Percentiles rank a stretch among this genome's conserved stretches.
Conservation (phyloP, 2,797 vertebrate species). For the Manis pentadactyla region DNA sequence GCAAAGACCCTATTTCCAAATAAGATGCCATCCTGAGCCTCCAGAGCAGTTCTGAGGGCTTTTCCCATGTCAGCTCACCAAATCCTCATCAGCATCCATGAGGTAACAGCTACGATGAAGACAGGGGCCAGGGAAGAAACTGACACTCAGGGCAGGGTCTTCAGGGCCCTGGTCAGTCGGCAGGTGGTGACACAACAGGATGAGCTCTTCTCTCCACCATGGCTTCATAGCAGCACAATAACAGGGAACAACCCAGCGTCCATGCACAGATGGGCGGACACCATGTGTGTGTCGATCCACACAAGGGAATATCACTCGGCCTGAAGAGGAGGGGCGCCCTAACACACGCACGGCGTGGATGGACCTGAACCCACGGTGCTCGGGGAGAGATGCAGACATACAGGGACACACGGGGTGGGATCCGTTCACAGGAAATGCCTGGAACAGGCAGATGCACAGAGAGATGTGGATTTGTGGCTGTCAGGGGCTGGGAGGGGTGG, state of each 20-base stretch:
- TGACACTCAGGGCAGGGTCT: neutral
- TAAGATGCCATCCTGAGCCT: neutral
- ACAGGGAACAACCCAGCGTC: neutral
- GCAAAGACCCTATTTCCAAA: neutral
- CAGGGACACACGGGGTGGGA: too few relatives aligned
- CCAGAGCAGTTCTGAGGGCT: neutral
- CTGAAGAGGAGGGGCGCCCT: rapidly evolving
- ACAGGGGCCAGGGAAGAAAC: neutral
- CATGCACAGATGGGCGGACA: neutral
- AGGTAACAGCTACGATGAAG: neutral
- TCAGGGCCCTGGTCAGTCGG: too few relatives aligned
- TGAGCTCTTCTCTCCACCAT: neutral
- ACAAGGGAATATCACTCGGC: neutral
- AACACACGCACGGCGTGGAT: neutral
- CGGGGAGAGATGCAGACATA: neutral
- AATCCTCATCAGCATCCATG: neutral
- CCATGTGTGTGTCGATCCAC: neutral
- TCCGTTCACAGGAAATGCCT: neutral
- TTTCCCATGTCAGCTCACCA: neutral
- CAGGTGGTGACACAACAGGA: too few relatives aligned
- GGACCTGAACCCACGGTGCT: neutral
- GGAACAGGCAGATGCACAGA: neutral
- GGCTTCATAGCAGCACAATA: rapidly evolving
- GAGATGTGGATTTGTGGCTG: neutral
- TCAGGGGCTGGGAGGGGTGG: neutral